Evolutionary conservation across 2,113 vertebrate species (phyloP).

Genomic region (Paratilapia polleni): DNA sequence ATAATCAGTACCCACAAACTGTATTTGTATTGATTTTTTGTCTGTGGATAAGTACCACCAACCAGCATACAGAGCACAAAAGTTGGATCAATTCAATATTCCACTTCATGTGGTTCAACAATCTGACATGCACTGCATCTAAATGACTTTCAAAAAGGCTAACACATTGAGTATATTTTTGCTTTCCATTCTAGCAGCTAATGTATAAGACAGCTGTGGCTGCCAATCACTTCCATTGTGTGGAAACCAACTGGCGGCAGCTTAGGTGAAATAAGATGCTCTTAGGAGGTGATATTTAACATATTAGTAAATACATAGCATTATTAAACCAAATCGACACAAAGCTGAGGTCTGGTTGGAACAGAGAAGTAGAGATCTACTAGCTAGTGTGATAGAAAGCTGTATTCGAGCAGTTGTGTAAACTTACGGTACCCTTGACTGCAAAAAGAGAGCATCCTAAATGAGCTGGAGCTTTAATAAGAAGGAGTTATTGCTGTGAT

Average conservation of each 20-base stretch:
- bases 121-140: background rate
- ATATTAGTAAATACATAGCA: background rate
- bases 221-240: background rate
- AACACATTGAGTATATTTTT: background rate
- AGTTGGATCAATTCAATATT: conserved; percentile 49
- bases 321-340: conserved; percentile 2
- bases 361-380: background rate
- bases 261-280: background rate
- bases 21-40: conserved; percentile 54
- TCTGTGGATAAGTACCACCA: conserved; percentile 19
- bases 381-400: conserved; percentile 5
- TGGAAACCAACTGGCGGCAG: background rate
- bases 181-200: conserved; percentile 10
- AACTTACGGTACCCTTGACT: conserved; percentile 60
- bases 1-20: conserved; percentile 26
- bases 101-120: conserved; percentile 5
- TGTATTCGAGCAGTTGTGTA: conserved; percentile 13
- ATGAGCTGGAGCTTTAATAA: conserved; percentile 48
- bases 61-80: conserved; percentile 16
- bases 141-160: conserved; percentile 18
- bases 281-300: background rate
- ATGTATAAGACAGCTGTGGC: background rate
- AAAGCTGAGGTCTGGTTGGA: background rate
- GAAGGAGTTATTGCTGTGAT: conserved; percentile 47
- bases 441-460: conserved; percentile 51